Evolutionary conservation across 2,113 vertebrate species (phyloP), one percentile per base, ranked within the genome.

Genomic region (Lagopus leucura): DNA sequence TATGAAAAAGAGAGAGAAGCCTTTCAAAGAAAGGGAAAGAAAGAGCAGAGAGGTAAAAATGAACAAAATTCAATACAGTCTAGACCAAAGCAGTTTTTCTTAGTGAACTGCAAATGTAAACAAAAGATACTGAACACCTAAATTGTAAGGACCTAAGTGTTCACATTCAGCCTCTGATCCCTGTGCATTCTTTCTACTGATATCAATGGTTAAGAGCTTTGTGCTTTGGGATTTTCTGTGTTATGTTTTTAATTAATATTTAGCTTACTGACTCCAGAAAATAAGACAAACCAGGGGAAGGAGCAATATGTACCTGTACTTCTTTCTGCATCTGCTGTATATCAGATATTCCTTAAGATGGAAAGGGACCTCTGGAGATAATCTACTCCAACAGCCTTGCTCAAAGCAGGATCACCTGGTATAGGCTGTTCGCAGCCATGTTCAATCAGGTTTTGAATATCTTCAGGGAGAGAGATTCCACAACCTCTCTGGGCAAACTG

Each of bases 131-230:
- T 38, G 20, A 55, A 52, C 40, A 16, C 11, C 85, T 48, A 22
- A 12, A 48, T 48, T n/a, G 24, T 5, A 83, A 36, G 9, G 43
- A 73, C 16, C 3, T 71, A 74, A n/a, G 52, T 42, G 43, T 69
- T 73, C 34, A 66, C 4, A 19, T 17, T 74, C 40, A 64, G 32
- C 38, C 20, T 82, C 73, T 77, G 38, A 90, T 67, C 36, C 30
- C 34, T 42, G 21, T 14, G 25, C n/a, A 88, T 66, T 7, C 13
- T 85, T 82, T 61, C 42, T 71, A 54, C 21, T 0, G 0, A 3
- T 43, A 80, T 24, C 50, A 84, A 15, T 34, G 25, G 47, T 22
- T 38, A 64, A 64, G 52, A 83, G 58, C 28, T 71, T 60, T 55
- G 18, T 74, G 47, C 52, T 93, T 67, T 67, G 32, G 15, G 30